These are phyloP conservation scores for Troides aeacus DNA, from an alignment of 2,888 invertebrate species.

Conservation along the genomic window DNA sequence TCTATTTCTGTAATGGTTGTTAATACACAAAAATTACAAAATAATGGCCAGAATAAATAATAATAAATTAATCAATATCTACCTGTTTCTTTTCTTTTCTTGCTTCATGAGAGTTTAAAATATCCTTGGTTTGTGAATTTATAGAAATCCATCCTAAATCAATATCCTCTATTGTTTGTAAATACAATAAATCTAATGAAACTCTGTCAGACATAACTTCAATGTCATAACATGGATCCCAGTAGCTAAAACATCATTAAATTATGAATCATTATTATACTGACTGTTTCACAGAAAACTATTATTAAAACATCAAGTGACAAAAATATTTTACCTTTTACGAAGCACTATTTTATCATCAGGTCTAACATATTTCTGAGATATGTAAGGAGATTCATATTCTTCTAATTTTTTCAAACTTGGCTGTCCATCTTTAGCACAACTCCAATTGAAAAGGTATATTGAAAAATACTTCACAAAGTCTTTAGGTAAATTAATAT, in stretches of 20 bases:
- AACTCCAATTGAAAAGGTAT: conserved; percentile 90
- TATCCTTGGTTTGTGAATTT: conserved; percentile 83
- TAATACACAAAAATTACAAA: no score
- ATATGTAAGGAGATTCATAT: conserved; percentile 98
- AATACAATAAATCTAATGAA: conserved; percentile 91
- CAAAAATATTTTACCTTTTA: conserved; percentile 82
- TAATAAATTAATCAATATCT: conserved; percentile 34
- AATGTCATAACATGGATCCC: conserved; percentile 92
- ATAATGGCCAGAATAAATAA: neutral
- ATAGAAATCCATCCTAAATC: conserved; percentile 92
- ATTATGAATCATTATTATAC: neutral
- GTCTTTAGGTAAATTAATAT: conserved; percentile 89
- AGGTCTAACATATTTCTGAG: conserved; percentile 87
- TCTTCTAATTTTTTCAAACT: conserved; percentile 95
- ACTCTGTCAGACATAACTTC: conserved; percentile 90
- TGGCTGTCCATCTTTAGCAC: conserved; percentile 84
- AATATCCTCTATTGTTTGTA: conserved; percentile 92
- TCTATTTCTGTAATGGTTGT: no score
- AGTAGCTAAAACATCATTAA: conserved; percentile 83
- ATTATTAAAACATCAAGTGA: neutral
- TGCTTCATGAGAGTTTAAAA: conserved; percentile 85
- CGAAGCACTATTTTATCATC: conserved; percentile 90
- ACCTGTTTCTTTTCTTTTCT: conserved; percentile 91
- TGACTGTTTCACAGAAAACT: no score
- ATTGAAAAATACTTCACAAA: conserved; percentile 93